Base-by-base conservation (phyloP, 2,888 invertebrate genomes). In the Pediacus dermestoides region DNA sequence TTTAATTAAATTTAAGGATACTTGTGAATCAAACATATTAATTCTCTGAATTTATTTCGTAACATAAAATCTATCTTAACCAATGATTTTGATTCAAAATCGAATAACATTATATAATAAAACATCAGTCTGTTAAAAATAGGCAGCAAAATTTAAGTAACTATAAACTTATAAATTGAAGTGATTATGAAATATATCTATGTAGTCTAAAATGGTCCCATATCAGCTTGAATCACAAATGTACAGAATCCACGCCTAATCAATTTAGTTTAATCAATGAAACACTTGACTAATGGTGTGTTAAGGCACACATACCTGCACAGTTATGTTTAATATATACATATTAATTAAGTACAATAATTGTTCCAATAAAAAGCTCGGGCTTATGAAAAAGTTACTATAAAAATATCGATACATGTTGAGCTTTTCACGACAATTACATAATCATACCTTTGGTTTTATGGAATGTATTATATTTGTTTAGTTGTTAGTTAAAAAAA, bases 241-340 rank as follows among this genome's bases (percentile, higher is more conserved):
- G 23, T 22, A 15, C 25, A 25, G 13, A 28, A 28, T 18, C n/a
- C 18, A 31, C 16, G 12, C 18, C 18, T 16, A 16, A n/a, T n/a
- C n/a, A n/a, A n/a, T 31, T 31, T 31, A 13, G 10, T 16, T 16
- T 10, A 30, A 30, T 11, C 13, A 4, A 16, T 16, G 2, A 13
- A 11, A 16, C 16, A 16, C 15, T 18, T 18, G 6, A 18, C n/a
- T 9, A 23, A n/a, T 6, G 10, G 10, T 10, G 40, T 41, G 39
- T 52, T 57, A 58, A 59, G 59, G 58, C 57, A 58, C 57, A 48
- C 48, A 48, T 48, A 55, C 51, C 52, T 48, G 48, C 45, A 44
- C 40, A 49, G 37, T 4, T 23, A 23, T 6, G 4, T 6, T 18
- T 23, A 23, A 4, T 54, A 52, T 47, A 39, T 54, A 58, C 48